Conservation (phyloP, 53 echinoderm and acorn worm species). For the Actinopyga echinites region DNA sequence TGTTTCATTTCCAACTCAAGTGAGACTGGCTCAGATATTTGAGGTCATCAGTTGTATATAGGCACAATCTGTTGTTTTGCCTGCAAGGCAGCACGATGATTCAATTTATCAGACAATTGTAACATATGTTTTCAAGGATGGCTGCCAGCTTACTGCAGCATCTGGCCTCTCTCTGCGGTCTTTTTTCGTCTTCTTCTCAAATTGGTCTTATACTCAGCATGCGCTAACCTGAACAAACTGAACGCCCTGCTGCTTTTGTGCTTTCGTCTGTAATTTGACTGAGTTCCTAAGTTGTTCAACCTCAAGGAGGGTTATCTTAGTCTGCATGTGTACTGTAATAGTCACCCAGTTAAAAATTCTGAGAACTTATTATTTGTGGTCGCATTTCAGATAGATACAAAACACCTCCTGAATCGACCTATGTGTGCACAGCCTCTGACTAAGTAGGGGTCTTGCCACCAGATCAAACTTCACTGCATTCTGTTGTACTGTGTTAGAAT, state of each 20-base stretch:
- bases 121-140: constrained; percentile 30
- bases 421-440: constrained; percentile 23
- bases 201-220: background rate
- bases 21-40: background rate
- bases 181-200: background rate
- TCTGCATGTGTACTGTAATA: background rate
- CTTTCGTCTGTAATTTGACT: no score
- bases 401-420: background rate
- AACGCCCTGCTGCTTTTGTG: background rate
- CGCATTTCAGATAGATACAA: background rate
- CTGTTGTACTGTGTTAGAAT: constrained; percentile 3
- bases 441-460: constrained; percentile 20
- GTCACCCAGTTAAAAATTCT: background rate
- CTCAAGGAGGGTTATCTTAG: no score
- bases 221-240: background rate
- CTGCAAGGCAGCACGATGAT: constrained; percentile 9
- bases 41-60: background rate
- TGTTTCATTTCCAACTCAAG: no score
- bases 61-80: background rate
- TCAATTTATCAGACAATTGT: background rate
- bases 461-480: background rate
- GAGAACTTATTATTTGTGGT: constrained; percentile 12
- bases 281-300: no score
- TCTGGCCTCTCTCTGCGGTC: background rate
- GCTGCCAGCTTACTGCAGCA: background rate